These are phyloP conservation scores for Papilio polytes DNA, from an alignment of 1,140 invertebrate species.

Conservation along the genomic window DNA sequence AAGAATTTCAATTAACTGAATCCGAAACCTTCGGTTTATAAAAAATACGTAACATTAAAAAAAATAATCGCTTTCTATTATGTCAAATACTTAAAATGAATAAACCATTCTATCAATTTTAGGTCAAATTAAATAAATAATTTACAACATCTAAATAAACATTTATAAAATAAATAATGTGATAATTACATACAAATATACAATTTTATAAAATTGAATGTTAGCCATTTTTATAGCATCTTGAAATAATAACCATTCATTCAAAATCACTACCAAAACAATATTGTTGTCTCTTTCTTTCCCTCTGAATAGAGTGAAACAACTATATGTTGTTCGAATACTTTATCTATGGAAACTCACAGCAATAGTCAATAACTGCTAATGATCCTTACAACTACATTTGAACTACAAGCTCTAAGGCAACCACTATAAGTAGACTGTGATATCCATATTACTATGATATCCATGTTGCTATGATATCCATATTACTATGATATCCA, in stretches of 20 bases:
- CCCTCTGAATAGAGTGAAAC: no score
- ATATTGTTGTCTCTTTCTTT: no score
- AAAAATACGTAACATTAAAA: no score
- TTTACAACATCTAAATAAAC: neutral
- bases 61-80: neutral
- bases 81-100: neutral
- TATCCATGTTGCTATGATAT: no score
- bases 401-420: conserved; percentile 13
- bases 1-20: no score
- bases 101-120: neutral
- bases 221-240: neutral
- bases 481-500: no score
- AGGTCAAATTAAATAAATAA: neutral
- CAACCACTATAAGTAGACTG: neutral
- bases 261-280: neutral
- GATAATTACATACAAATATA: neutral
- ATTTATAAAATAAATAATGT: neutral
- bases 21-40: no score
- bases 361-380: neutral
- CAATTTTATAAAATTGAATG: neutral
- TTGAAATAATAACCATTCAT: neutral
- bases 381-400: conserved; percentile 7
- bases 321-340: no score
- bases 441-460: no score
- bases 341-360: no score